A percentile compares a stretch with the other conserved stretches of the same genome.
phyloP scores from a whole-genome alignment of 2,113 vertebrate species.

The Tamias sibiricus region DNA sequence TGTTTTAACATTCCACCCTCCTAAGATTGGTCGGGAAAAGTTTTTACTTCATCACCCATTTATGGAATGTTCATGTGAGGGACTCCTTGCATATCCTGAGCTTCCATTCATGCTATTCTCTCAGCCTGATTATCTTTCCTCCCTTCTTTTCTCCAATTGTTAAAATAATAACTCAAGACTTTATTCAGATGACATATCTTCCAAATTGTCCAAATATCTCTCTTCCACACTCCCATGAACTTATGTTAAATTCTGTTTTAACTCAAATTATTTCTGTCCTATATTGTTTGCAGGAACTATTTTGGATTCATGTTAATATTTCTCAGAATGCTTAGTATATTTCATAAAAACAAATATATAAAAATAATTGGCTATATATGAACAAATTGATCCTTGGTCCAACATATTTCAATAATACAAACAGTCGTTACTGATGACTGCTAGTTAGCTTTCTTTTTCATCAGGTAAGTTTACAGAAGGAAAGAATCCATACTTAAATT shows the following conservation, averaged over 20 bases:
- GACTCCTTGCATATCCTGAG: accelerated
- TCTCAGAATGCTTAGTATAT: neutral
- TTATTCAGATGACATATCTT: neutral
- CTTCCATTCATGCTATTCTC: neutral
- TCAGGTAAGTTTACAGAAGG: neutral
- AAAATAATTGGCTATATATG: neutral
- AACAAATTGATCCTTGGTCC: neutral
- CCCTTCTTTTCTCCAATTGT: neutral
- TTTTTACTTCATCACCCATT: neutral
- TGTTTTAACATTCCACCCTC: neutral
- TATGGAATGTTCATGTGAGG: neutral
- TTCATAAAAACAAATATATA: neutral
- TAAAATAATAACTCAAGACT: neutral
- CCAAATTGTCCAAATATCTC: neutral
- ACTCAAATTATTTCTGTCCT: neutral
- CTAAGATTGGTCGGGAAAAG: neutral
- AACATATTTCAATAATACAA: neutral
- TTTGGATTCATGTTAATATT: neutral
- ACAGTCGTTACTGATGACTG: neutral
- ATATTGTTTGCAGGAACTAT: neutral
- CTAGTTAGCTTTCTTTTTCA: neutral
- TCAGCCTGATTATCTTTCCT: neutral
- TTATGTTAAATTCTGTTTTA: neutral
- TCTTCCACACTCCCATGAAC: neutral
- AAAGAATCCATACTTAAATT: neutral